Evolutionary conservation across 2,888 invertebrate genomes (phyloP), one percentile per base, ranked within the genome.

Genomic region (Sesamia inferens): DNA sequence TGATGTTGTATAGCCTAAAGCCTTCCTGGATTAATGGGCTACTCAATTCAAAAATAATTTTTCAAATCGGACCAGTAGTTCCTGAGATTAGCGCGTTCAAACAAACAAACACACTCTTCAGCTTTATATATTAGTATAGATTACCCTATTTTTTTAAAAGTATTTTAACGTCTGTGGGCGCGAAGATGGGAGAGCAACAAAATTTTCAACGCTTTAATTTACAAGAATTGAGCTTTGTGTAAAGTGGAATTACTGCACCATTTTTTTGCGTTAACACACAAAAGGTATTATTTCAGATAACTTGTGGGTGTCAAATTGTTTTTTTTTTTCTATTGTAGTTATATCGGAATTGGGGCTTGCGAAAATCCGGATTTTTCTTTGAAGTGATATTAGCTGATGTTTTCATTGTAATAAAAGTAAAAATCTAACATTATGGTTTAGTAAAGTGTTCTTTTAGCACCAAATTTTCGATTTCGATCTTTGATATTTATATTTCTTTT

Each of bases 201-300:
- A 8, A 51, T 19, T 51, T 19, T 51, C 4, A 51, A 10, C 19
- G 31, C 31, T 31, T 31, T 3, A 31, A 44, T 13, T 44, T 13
- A 13, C 13, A 44, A 44, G 44, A 44, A 44, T 0, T 2, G 39
- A 39, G 39, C 39, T 39, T 54, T 57, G 55, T 3, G 2, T 4
- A 3, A 54, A 62, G 70, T 71, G 48, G 54, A 5, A 14, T 42
- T 71, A 67, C 69, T 81, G 62, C 2, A 0, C 5, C 24, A 6
- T 14, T n/a, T 14, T 63, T 1, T 14, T 19, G 11, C 48, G 14
- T 31, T 44, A 39, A n/a, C 39, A 11, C 14, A 78, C 63, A 82
- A 82, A 71, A 75, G 68, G 76, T 79, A 82, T 75, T 81, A 82
- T 75, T 81, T 75, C 63, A 75, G 82, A 75, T 79, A 82, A 79